Conservation (phyloP, 1,140 invertebrate genomes). For the Coenobita brevimanus region DNA sequence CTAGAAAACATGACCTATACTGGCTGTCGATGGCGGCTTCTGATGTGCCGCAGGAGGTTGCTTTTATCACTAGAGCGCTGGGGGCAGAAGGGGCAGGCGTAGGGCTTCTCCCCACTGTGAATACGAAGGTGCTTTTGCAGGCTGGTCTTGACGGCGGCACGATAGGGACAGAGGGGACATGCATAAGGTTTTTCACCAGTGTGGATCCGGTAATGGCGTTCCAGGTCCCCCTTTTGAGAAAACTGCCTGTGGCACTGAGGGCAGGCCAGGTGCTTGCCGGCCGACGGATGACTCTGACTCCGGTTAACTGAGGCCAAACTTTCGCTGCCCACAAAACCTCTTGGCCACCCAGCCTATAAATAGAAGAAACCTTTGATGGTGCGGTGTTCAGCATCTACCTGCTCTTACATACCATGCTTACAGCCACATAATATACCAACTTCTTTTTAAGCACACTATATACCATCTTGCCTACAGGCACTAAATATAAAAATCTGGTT, state of each 20-base stretch:
- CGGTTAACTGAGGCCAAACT: conserved; percentile 40
- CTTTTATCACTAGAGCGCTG: conserved; percentile 55
- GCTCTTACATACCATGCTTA: not conserved
- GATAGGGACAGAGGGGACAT: conserved; percentile 54
- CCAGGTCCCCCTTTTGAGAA: conserved; percentile 47
- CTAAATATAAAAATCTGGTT: no score
- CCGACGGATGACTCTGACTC: conserved; percentile 31
- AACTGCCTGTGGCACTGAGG: conserved; percentile 51
- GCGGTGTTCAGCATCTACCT: not conserved
- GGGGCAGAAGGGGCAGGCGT: conserved; percentile 43
- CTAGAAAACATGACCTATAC: not conserved
- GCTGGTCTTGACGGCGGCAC: conserved; percentile 48
- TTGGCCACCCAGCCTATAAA: conserved; percentile 52
- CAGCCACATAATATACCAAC: not conserved
- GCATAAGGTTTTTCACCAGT: conserved; percentile 59
- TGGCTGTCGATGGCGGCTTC: conserved; percentile 34
- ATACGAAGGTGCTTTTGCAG: conserved; percentile 54
- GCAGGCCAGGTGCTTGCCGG: conserved; percentile 42
- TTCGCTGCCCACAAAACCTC: conserved; percentile 47
- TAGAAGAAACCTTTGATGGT: conserved; percentile 51
- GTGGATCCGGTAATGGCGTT: conserved; percentile 52
- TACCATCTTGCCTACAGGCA: not conserved
- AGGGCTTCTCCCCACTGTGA: conserved; percentile 57
- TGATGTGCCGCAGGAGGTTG: conserved; percentile 48
- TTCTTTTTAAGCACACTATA: not conserved